Conservation (phyloP, 2,888 invertebrate species). For the Pandemis cinnamomeana region DNA sequence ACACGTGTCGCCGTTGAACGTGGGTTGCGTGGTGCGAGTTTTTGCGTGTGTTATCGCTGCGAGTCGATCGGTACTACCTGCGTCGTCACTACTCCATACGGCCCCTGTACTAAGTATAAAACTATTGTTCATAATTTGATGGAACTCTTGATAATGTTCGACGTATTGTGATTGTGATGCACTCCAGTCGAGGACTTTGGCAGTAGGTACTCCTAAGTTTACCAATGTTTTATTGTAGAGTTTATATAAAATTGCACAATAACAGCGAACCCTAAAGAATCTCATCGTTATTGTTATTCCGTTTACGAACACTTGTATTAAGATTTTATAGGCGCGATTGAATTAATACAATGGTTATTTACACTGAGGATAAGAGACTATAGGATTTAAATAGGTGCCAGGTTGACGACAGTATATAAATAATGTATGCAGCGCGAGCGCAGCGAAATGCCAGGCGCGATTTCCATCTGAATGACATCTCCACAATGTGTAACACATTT, state of each 20-base stretch:
- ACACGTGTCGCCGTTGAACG: conserved; percentile 33
- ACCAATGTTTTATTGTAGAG: conserved; percentile 48
- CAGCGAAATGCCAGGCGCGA: conserved; percentile 50
- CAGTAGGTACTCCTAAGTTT: conserved; percentile 52
- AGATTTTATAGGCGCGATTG: conserved; percentile 31
- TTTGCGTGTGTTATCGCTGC: conserved; percentile 70
- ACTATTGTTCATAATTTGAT: conserved; percentile 72
- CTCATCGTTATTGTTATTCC: conserved; percentile 27
- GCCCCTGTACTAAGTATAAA: conserved; percentile 56
- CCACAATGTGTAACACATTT: conserved; percentile 54
- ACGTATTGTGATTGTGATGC: conserved; percentile 46
- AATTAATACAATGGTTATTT: conserved; percentile 33
- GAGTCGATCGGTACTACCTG: conserved; percentile 54
- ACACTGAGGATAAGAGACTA: conserved; percentile 14
- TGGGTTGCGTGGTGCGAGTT: conserved; percentile 47
- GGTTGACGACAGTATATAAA: conserved; percentile 39
- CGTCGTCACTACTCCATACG: conserved; percentile 60
- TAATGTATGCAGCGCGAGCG: conserved; percentile 44
- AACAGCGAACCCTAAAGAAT: conserved; percentile 23
- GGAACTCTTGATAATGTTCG: conserved; percentile 66
- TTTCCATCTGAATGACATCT: conserved; percentile 65
- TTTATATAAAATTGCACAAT: conserved; percentile 21
- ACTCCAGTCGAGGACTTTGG: conserved; percentile 51
- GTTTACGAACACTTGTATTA: conserved; percentile 25
- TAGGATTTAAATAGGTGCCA: conserved; percentile 28